phyloP scores from a whole-genome alignment of 2,888 invertebrate genomes.

The Noctua comes region DNA sequence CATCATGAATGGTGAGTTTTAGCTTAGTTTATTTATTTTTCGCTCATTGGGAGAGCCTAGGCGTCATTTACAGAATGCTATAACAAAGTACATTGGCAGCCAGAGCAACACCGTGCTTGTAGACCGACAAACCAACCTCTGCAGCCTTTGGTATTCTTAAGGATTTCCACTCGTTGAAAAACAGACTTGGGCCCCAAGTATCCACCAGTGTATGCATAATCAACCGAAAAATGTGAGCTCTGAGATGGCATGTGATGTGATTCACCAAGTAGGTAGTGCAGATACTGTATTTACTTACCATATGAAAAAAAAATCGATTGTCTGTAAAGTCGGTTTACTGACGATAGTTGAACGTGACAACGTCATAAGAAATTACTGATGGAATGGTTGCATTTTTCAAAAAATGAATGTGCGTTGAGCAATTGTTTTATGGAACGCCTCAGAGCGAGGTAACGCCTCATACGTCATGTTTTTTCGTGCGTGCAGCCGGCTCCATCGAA shows the following conservation, averaged over 20 bases:
- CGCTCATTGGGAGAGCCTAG: neutral
- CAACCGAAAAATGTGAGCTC: neutral
- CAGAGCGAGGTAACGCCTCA: too few relatives aligned
- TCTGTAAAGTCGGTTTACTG: too few relatives aligned
- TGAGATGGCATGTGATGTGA: neutral
- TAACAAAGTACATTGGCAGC: neutral
- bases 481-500: too few relatives aligned
- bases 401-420: too few relatives aligned
- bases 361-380: too few relatives aligned
- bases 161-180: neutral
- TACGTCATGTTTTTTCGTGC: too few relatives aligned
- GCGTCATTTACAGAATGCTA: neutral
- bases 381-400: too few relatives aligned
- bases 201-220: neutral
- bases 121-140: neutral
- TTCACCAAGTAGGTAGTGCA: neutral
- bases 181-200: neutral
- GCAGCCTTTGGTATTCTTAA: neutral
- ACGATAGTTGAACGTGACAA: too few relatives aligned
- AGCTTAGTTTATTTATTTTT: too few relatives aligned
- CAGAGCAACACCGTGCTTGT: neutral
- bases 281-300: neutral
- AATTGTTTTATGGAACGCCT: too few relatives aligned
- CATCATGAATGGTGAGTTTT: conserved; percentile 96
- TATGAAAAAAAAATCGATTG: neutral